Evolutionary conservation across 1,140 invertebrate species (phyloP).

Genomic region (Drosophila truncata): DNA sequence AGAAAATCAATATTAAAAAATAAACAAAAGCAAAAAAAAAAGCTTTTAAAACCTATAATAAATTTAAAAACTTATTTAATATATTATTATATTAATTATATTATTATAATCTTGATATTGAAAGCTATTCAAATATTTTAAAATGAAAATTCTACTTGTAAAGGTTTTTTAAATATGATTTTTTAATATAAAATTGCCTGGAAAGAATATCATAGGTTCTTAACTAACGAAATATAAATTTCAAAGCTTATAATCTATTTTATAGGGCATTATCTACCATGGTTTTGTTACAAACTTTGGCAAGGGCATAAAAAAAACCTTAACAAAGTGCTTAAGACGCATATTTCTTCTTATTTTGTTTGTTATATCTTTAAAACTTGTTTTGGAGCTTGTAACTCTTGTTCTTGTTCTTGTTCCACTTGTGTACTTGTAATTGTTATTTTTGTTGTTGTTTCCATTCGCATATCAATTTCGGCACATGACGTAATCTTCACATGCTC

Average conservation of each 20-base stretch:
- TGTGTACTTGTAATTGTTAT: constrained; percentile 36
- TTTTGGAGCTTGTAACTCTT: constrained; percentile 59
- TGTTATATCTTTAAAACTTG: constrained; percentile 39
- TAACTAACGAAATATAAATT: neutral
- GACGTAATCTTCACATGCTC: constrained; percentile 82
- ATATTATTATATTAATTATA: neutral
- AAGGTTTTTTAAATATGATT: too few species aligned
- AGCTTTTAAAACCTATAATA: neutral
- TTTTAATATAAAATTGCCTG: too few species aligned
- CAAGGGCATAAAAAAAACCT: constrained; percentile 9
- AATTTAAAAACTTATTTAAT: too few species aligned
- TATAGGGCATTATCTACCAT: neutral
- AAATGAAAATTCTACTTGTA: too few species aligned
- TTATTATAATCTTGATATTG: neutral
- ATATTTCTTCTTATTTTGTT: neutral
- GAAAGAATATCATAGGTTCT: neutral
- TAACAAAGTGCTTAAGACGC: constrained; percentile 5
- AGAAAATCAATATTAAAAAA: neutral
- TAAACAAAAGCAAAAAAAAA: neutral
- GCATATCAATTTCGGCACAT: constrained; percentile 83
- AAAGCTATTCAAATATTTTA: neutral
- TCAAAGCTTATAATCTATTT: neutral
- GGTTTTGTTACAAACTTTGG: neutral
- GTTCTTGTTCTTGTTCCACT: constrained; percentile 53
- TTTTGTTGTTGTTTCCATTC: constrained; percentile 49